These are phyloP conservation scores for Unio pictorum DNA, from an alignment of 2,888 invertebrate species.

Conservation along the genomic window DNA sequence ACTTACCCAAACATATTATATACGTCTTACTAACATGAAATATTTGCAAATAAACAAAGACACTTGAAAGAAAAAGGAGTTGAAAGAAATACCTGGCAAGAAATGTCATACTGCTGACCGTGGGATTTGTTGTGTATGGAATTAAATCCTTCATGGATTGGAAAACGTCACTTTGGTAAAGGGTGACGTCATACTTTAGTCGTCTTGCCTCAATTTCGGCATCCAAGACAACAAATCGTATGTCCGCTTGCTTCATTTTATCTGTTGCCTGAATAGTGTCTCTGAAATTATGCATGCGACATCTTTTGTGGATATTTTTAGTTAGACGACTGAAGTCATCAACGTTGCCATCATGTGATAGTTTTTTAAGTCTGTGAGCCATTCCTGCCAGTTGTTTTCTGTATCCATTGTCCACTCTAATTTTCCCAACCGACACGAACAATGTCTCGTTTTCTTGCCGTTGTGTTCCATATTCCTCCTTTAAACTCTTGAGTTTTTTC, in stretches of 20 bases:
- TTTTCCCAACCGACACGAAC: constrained; percentile 14
- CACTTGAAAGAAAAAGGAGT: too few relatives aligned
- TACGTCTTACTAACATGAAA: too few relatives aligned
- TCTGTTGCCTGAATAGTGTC: neutral
- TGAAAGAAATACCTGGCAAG: constrained; percentile 3
- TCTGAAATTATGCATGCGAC: neutral
- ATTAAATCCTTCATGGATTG: neutral
- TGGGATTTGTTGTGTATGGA: constrained; percentile 7
- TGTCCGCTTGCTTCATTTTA: constrained; percentile 6
- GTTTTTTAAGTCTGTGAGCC: constrained; percentile 12
- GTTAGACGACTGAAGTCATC: neutral
- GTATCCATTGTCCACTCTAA: constrained; percentile 6
- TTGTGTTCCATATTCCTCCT: neutral
- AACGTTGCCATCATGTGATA: constrained; percentile 8
- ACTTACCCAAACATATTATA: too few relatives aligned
- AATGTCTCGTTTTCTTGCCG: neutral
- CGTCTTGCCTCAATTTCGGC: constrained; percentile 15
- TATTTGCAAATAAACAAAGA: too few relatives aligned
- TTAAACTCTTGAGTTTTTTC: neutral
- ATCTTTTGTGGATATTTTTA: too few relatives aligned
- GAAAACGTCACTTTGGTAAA: constrained; percentile 8
- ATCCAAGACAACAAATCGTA: constrained; percentile 17
- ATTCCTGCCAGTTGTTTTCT: constrained; percentile 8
- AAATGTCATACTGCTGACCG: constrained; percentile 4
- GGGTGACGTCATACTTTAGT: constrained; percentile 7